These are phyloP conservation scores for Tamias sibiricus DNA, from an alignment of 2,113 vertebrate species.

Conservation along the genomic window DNA sequence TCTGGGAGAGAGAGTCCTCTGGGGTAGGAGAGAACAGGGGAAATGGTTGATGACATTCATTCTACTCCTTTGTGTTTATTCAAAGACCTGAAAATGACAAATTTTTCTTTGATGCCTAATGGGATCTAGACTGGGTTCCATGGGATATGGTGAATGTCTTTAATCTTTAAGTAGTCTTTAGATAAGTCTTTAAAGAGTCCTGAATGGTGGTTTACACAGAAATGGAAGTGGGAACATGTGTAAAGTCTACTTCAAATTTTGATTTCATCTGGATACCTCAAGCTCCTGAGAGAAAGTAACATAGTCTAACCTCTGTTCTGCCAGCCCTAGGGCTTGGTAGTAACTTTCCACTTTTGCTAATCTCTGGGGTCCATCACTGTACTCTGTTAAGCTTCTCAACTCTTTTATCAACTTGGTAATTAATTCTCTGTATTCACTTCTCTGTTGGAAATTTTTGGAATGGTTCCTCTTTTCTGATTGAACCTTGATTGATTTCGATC, in stretches of 20 bases:
- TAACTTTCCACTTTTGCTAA: background rate
- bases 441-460: background rate
- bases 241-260: background rate
- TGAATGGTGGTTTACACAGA: background rate
- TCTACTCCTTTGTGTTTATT: background rate
- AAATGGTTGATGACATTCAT: background rate
- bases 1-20: background rate
- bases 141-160: background rate
- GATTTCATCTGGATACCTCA: background rate
- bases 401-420: background rate
- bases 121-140: background rate
- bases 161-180: background rate
- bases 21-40: background rate
- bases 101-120: slow-evolving; percentile 17
- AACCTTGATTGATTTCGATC: background rate
- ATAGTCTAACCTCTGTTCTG: background rate
- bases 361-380: background rate
- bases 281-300: background rate
- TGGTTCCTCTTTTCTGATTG: background rate
- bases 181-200: background rate
- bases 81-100: background rate
- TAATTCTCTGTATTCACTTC: background rate
- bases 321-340: background rate
- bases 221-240: background rate
- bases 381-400: background rate